Base-by-base conservation (phyloP, 2,113 vertebrate genomes). In the Macquaria ambigua region DNA sequence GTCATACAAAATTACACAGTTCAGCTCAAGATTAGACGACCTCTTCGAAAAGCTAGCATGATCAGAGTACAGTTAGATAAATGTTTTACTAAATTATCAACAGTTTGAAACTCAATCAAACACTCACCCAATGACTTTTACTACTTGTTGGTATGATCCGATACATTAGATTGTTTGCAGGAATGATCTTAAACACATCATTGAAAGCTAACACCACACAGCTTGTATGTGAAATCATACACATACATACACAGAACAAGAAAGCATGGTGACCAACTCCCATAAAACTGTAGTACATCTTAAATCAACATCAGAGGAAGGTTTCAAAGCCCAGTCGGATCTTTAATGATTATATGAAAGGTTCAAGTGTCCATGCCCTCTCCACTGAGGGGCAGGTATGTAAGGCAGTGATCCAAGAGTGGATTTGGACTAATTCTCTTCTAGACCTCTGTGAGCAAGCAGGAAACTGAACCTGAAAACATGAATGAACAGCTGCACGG, bases 331-430 rank as follows among this genome's bases (percentile, higher is more conserved):
- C 31, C 6, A 25, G 6, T 9, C 23, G 10, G 5, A 23, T 74
- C 39, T 79, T 34, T 15, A 56, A 28, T 62, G 23, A 18, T 34
- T n/a, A n/a, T 16, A 72, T 39, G 23, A 62, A 39, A 53, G n/a
- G 52, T 70, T 46, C 5, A 21, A 34, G 50, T 37, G 34, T 76
- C 53, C 7, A 11, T 59, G 21, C 4, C 9, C 37, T 66, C 66
- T 70, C 15, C n/a, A 41, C 21, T 48, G 18, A 52, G 48, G 58
- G 59, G 25, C 53, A 66, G 48, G 9, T 15, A 14, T 72, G 43
- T 75, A 80, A 82, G 85, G 74, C 85, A 88, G 64, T 64, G 74
- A 52, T 82, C 56, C 48, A 50, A 41, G 11, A 41, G 23, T 53
- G 46, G n/a, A 53, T 52, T 46, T 61, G 46, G 39, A 74, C 21